Evolutionary conservation across 1,140 invertebrate species (phyloP).

Genomic region (Daktulosphaira vitifoliae): DNA sequence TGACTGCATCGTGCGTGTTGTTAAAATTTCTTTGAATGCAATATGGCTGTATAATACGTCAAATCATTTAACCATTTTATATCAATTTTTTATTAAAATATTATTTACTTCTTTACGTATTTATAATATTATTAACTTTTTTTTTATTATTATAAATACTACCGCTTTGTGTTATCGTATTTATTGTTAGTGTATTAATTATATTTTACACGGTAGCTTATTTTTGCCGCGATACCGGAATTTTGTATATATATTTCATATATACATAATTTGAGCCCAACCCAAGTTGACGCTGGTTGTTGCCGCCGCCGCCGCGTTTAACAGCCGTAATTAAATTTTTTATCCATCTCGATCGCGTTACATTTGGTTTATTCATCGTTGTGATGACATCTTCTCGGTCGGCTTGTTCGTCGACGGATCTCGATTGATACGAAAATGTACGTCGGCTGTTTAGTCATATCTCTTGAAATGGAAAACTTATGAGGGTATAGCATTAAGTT

Average conservation of each 20-base stretch:
- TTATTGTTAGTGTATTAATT: constrained; percentile 18
- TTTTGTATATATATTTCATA: constrained; percentile 16
- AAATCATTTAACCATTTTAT: constrained; percentile 26
- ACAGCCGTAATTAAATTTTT: background rate
- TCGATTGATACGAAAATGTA: constrained; percentile 25
- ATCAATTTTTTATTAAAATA: constrained; percentile 18
- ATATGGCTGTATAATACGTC: constrained; percentile 32
- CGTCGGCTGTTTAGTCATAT: background rate
- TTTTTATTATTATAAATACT: constrained; percentile 16
- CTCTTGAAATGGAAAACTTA: constrained; percentile 2
- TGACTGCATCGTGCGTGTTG: constrained; percentile 31
- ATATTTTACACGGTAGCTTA: background rate
- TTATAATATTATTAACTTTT: background rate
- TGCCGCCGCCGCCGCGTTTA: background rate
- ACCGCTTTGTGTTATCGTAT: constrained; percentile 19
- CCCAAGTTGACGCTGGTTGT: constrained; percentile 28
- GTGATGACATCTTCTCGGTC: constrained; percentile 18
- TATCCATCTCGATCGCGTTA: constrained; percentile 22
- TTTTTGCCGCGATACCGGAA: background rate
- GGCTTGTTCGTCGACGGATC: constrained; percentile 28
- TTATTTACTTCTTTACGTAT: background rate
- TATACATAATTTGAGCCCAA: constrained; percentile 30
- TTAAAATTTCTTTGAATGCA: constrained; percentile 29
- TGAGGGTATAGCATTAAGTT: background rate
- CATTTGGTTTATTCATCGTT: background rate